These are phyloP conservation scores for Alviniconcha marisindica DNA, from an alignment of 1,140 invertebrate species.

Conservation along the genomic window DNA sequence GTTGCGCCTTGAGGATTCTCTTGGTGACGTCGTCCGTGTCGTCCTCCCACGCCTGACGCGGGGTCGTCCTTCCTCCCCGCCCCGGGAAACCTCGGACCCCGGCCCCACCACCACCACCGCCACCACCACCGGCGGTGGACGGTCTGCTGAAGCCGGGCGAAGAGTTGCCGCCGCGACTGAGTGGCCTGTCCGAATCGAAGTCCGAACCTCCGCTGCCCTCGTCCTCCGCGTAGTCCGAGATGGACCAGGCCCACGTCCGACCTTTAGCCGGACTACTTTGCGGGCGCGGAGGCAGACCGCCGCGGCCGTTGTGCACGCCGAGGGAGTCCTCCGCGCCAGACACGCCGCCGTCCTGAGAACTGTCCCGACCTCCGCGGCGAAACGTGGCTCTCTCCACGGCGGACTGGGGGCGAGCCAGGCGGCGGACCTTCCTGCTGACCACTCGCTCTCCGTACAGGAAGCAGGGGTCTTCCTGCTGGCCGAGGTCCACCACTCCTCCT, in stretches of 20 bases:
- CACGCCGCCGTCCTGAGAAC: slow-evolving; percentile 39
- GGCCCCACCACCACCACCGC: neutral
- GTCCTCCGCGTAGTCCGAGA: slow-evolving; percentile 25
- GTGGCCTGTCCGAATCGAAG: slow-evolving; percentile 39
- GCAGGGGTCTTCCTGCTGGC: slow-evolving; percentile 49
- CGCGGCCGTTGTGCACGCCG: neutral
- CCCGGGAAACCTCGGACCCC: neutral
- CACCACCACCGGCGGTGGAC: neutral
- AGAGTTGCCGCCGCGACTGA: slow-evolving; percentile 7
- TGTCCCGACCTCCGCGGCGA: slow-evolving; percentile 48
- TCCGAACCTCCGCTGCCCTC: neutral
- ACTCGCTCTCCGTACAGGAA: slow-evolving; percentile 68
- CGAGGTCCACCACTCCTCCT: slow-evolving; percentile 33
- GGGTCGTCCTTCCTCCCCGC: slow-evolving; percentile 28
- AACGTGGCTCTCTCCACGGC: slow-evolving; percentile 47
- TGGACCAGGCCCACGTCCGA: slow-evolving; percentile 47
- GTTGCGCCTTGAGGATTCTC: slow-evolving; percentile 55
- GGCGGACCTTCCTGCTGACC: slow-evolving; percentile 59
- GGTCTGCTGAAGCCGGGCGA: slow-evolving; percentile 24
- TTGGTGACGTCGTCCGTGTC: slow-evolving; percentile 58
- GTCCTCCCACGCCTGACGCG: slow-evolving; percentile 53
- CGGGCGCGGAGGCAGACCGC: slow-evolving; percentile 48
- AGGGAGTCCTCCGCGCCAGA: neutral
- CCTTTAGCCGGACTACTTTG: slow-evolving; percentile 60
- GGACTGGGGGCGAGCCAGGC: slow-evolving; percentile 57